Percentiles rank a stretch among this genome's conserved stretches.
These are phyloP conservation scores for Megalops cyprinoides DNA, from an alignment of 2,797 vertebrate genomes.

Conservation along the genomic window DNA sequence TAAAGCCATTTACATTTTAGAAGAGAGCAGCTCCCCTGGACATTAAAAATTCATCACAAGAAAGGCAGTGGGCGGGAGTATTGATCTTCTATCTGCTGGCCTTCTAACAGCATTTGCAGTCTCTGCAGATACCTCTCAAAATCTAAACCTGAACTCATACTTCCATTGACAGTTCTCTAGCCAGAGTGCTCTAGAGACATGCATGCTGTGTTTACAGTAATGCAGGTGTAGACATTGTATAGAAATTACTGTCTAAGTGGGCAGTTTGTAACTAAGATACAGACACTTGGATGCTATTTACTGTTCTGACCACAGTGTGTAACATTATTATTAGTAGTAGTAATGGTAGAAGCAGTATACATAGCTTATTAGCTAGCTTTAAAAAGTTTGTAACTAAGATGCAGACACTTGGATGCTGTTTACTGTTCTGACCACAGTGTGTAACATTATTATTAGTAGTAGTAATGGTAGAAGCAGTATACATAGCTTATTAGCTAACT, in stretches of 20 bases:
- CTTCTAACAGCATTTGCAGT: constrained; percentile 59
- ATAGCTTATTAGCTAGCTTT: too few relatives aligned
- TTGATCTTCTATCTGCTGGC: constrained; percentile 59
- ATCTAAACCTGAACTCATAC: constrained; percentile 44
- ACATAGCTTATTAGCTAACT: too few relatives aligned
- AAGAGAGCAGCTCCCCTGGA: constrained; percentile 56
- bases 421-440: too few relatives aligned
- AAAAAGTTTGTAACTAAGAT: too few relatives aligned
- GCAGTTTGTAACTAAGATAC: too few relatives aligned
- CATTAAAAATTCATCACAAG: constrained; percentile 70
- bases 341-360: too few relatives aligned
- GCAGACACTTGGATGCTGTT: too few relatives aligned
- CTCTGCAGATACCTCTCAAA: constrained; percentile 55
- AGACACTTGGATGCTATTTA: too few relatives aligned
- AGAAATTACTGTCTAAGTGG: not conserved
- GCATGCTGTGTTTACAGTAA: not conserved
- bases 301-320: too few relatives aligned
- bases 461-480: too few relatives aligned
- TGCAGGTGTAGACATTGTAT: not conserved
- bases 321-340: too few relatives aligned
- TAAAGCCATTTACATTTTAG: constrained; percentile 67
- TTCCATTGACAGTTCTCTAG: constrained; percentile 49
- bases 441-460: too few relatives aligned
- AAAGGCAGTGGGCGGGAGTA: constrained; percentile 54
- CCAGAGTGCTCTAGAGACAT: constrained; percentile 42